A percentile compares a stretch with the other conserved stretches of the same genome.
phyloP scores from a whole-genome alignment of 35 echinoderm and acorn worm genomes.

The Ophiothrix spiculata region DNA sequence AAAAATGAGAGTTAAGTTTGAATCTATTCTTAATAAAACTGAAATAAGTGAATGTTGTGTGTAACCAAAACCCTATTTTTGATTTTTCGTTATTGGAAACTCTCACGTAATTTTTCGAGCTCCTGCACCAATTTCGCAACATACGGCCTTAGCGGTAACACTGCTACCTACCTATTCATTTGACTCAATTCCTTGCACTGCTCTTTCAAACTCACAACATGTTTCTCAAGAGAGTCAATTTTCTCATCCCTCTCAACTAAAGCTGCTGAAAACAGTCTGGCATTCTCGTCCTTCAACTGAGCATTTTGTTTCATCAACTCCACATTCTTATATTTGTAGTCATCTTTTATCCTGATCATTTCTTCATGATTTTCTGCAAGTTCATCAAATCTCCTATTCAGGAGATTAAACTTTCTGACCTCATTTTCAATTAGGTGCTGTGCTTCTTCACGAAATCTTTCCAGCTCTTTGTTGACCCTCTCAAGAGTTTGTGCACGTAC shows the following conservation, averaged over 20 bases:
- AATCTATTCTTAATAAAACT: no score
- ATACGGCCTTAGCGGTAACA: no score
- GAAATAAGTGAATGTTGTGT: no score
- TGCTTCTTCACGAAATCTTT: constrained; percentile 75
- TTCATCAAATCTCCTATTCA: constrained; percentile 77
- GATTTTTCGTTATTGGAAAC: no score
- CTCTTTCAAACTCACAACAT: constrained; percentile 61
- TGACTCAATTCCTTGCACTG: constrained; percentile 71
- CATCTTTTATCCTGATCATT: constrained; percentile 92
- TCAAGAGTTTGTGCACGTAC: constrained; percentile 55
- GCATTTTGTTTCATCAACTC: constrained; percentile 66
- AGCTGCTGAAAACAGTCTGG: constrained; percentile 65
- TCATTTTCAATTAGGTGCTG: constrained; percentile 69
- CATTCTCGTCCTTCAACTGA: constrained; percentile 62
- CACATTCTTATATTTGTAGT: constrained; percentile 91
- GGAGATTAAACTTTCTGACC: constrained; percentile 59
- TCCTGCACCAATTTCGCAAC: no score
- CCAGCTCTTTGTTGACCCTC: constrained; percentile 76
- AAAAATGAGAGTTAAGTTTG: no score
- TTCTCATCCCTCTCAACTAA: constrained; percentile 60
- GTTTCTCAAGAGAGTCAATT: constrained; percentile 54
- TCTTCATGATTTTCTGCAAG: constrained; percentile 94
- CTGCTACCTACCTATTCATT: constrained; percentile 49
- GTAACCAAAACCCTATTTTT: no score
- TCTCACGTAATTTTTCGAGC: no score